Evolutionary conservation across 1,140 invertebrate species (phyloP).

Genomic region (Drosophila arawakana): DNA sequence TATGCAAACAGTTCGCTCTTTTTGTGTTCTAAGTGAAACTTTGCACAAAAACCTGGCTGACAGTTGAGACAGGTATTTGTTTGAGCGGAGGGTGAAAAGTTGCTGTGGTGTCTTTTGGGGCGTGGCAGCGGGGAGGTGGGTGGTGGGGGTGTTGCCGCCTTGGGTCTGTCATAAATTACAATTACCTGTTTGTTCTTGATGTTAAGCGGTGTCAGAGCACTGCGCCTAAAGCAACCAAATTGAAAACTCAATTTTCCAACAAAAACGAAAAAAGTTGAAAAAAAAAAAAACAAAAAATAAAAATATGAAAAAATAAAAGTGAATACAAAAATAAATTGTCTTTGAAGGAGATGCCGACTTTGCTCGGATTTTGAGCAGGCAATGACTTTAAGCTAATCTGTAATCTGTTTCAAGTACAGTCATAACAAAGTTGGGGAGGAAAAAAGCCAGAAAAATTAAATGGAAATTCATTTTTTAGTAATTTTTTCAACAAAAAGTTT

Average conservation of each 20-base stretch:
- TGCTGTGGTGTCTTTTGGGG: not conserved
- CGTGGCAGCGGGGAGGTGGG: no score
- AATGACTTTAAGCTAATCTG: no score
- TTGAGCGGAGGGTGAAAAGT: not conserved
- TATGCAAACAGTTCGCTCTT: not conserved
- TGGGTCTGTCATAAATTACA: slow-evolving; percentile 60
- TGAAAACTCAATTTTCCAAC: slow-evolving; percentile 28
- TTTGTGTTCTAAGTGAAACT: slow-evolving; percentile 54
- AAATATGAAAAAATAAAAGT: not conserved
- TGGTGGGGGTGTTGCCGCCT: not conserved
- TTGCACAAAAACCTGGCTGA: slow-evolving; percentile 37
- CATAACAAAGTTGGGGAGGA: no score
- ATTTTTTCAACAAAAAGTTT: no score
- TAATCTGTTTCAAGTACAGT: no score
- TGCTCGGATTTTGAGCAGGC: no score
- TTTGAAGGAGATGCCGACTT: no score
- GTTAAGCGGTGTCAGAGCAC: slow-evolving; percentile 42
- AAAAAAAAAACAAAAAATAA: not conserved
- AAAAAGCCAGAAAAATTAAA: no score
- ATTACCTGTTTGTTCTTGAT: slow-evolving; percentile 56
- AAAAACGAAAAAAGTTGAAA: slow-evolving; percentile 5
- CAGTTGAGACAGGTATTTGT: slow-evolving; percentile 52
- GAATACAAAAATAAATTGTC: no score
- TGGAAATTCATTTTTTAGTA: no score
- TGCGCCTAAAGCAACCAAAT: slow-evolving; percentile 21